Conservation (phyloP, 2,888 invertebrate species). For the Platypus cylindrus region DNA sequence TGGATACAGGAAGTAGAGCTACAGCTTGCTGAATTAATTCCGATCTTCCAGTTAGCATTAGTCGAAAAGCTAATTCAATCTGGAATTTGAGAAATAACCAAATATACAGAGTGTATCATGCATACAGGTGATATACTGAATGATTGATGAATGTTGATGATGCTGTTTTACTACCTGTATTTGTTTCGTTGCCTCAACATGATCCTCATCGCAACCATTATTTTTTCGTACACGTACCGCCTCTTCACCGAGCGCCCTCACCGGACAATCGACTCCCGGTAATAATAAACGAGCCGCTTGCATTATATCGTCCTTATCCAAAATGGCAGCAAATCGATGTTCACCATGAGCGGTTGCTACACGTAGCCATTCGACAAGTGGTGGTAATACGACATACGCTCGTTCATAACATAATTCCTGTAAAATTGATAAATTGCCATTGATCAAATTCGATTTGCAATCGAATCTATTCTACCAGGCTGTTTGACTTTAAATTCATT, state of each 20-base stretch:
- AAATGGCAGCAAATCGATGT: slow-evolving; percentile 60
- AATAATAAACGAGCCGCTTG: slow-evolving; percentile 76
- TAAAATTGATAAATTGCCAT: no score
- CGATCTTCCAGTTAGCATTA: slow-evolving; percentile 65
- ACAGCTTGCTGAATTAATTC: slow-evolving; percentile 68
- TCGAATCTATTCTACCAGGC: no score
- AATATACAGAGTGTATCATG: no score
- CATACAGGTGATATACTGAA: no score
- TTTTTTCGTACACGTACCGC: slow-evolving; percentile 35
- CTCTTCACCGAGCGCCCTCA: slow-evolving; percentile 55
- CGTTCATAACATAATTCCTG: slow-evolving; percentile 75
- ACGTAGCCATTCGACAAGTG: slow-evolving; percentile 82
- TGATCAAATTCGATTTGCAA: no score
- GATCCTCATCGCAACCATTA: slow-evolving; percentile 32
- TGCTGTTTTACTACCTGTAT: slow-evolving; percentile 31
- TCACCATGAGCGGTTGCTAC: slow-evolving; percentile 73
- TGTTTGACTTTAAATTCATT: no score
- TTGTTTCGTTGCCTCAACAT: slow-evolving; percentile 30
- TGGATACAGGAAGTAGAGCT: slow-evolving; percentile 56
- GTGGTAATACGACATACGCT: slow-evolving; percentile 78
- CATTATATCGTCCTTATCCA: slow-evolving; percentile 71
- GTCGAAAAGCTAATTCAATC: slow-evolving; percentile 65
- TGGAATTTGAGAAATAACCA: no score
- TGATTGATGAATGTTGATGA: no score
- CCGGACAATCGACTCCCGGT: slow-evolving; percentile 83